Evolutionary conservation across 1,140 invertebrate genomes (phyloP).

Genomic region (Triops longicaudatus): DNA sequence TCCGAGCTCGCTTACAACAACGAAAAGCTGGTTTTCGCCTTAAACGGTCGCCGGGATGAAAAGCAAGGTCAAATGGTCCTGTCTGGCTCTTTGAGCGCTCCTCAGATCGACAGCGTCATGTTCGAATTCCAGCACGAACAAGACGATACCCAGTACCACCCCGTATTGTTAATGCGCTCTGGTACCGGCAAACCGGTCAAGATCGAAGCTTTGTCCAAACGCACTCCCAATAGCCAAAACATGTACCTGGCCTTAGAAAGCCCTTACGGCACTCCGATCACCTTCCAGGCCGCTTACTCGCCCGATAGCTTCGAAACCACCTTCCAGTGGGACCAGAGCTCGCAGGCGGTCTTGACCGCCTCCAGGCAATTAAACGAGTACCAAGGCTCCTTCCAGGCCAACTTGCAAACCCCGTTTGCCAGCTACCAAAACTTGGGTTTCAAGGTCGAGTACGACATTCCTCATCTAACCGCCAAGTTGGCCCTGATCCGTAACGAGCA

Average conservation of each 20-base stretch:
- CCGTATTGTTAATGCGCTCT: constrained; percentile 15
- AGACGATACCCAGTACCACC: constrained; percentile 24
- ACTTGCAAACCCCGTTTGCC: constrained; percentile 24
- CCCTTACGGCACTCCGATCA: not conserved
- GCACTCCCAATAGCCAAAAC: constrained; percentile 5
- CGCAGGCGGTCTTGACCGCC: constrained; percentile 10
- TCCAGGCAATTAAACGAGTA: not conserved
- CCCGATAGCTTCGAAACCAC: not conserved
- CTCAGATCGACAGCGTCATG: constrained; percentile 17
- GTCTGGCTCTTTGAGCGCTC: constrained; percentile 6
- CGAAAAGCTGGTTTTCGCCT: not conserved
- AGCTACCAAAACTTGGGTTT: constrained; percentile 6
- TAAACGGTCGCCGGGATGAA: not conserved
- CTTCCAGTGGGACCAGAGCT: not conserved
- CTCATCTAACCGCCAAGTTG: not conserved
- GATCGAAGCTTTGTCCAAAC: not conserved
- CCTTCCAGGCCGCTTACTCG: not conserved
- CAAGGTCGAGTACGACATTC: not conserved
- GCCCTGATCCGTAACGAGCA: not conserved
- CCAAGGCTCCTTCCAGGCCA: constrained; percentile 16
- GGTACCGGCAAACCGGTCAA: constrained; percentile 20
- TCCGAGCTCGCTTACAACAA: constrained; percentile 5
- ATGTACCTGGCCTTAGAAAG: constrained; percentile 13
- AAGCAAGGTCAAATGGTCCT: not conserved
- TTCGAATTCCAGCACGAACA: constrained; percentile 24